Conservation (phyloP, 2,113 vertebrate genomes). For the Boleophthalmus pectinirostris region DNA sequence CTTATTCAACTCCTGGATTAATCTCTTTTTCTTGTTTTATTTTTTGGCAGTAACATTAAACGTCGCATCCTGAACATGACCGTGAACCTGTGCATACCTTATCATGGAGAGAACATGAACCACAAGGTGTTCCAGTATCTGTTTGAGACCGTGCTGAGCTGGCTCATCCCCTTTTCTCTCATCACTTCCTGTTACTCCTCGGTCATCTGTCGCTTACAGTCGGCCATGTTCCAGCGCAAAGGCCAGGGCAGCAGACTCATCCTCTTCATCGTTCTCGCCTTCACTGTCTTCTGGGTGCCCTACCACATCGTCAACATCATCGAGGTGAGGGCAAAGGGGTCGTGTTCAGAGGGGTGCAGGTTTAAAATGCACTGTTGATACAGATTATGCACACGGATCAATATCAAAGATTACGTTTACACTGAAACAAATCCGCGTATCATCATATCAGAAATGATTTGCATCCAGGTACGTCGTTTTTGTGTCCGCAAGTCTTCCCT, state of each 20-base stretch:
- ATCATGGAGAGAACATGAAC: slow-evolving; percentile 58
- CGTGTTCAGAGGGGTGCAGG: no score
- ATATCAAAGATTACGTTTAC: no score
- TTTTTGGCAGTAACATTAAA: slow-evolving; percentile 32
- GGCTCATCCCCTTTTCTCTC: slow-evolving; percentile 81
- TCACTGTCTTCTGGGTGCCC: slow-evolving; percentile 84
- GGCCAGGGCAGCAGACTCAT: slow-evolving; percentile 79
- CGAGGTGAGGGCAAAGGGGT: slow-evolving; percentile 75
- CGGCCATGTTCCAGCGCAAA: slow-evolving; percentile 73
- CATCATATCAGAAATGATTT: no score
- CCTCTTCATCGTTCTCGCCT: slow-evolving; percentile 79
- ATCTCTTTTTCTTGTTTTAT: not conserved
- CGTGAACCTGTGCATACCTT: slow-evolving; percentile 12
- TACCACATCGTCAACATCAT: slow-evolving; percentile 85
- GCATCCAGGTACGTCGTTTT: no score
- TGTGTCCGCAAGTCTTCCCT: no score
- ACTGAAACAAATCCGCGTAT: no score
- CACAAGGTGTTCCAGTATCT: slow-evolving; percentile 82
- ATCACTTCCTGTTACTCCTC: slow-evolving; percentile 80
- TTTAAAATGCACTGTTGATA: no score
- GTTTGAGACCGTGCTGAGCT: slow-evolving; percentile 83
- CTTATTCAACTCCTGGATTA: not conserved
- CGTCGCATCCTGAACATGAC: not conserved
- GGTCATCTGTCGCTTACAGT: slow-evolving; percentile 77
- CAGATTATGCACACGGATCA: no score